Evolutionary conservation across 2,888 invertebrate genomes (phyloP), one percentile per base, ranked within the genome.

Genomic region (Andrena marginata): DNA sequence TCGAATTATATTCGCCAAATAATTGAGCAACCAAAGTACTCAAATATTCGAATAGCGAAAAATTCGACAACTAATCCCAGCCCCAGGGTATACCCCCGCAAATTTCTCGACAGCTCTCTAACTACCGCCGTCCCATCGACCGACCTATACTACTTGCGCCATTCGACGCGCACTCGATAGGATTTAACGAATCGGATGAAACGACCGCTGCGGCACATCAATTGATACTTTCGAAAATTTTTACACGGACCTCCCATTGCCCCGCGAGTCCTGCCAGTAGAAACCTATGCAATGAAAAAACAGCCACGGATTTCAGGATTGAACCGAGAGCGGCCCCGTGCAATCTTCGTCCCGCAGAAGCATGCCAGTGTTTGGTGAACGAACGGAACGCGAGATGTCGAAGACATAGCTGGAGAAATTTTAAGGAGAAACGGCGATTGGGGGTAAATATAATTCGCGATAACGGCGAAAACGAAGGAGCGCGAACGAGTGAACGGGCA

Each of bases 391-490:
- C 2, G 31, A 68, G 68, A 63, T 6, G 26, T 29, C 33, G 59
- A 0, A 35, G 51, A 16, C 35, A 31, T 59, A 35, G 31, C 13
- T 1, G 49, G 54, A 29, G 29, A 29, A 29, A 62, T 1, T 59
- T 59, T 23, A 64, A 67, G 10, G 67, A 68, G 74, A 13, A 49
- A 29, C 26, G 31, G 51, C 64, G 69, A 83, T 67, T 26, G 49
- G 2, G 54, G 49, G n/a, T n/a, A 67, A 71, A 67, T 48, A 73
- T 35, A 69, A 77, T 65, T 70, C 51, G 54, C 73, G 83, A 77
- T 83, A 83, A 65, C 65, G 35, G 29, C 1, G 64, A 7, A 10
- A 73, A 68, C 42, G 54, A 62, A 80, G 72, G 62, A 35, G 29
- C 59, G 70, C 51, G 13, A 20, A 76, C 69, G 68, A 63, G 68